These are phyloP conservation scores for Helobdella robusta DNA, from an alignment of 2,888 invertebrate species.

Conservation along the genomic window DNA sequence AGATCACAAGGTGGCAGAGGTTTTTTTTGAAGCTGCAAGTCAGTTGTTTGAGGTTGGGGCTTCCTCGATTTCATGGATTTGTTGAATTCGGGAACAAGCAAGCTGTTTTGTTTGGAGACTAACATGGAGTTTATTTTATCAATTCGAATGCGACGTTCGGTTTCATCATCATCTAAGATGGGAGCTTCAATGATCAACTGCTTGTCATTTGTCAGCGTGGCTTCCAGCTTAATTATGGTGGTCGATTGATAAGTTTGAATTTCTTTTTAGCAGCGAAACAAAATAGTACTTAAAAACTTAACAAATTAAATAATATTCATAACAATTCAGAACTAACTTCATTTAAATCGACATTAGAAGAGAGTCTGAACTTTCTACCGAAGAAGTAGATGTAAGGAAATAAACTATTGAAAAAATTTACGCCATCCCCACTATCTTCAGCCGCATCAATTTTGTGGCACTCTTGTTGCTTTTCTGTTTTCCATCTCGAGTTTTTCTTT, in stretches of 20 bases:
- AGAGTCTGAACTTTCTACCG: constrained; percentile 11
- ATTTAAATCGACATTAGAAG: not conserved
- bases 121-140: no score
- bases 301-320: not conserved
- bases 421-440: no score
- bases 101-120: no score
- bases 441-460: no score
- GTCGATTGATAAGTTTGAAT: not conserved
- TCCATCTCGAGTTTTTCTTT: not conserved
- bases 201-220: not conserved
- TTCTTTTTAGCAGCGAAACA: not conserved
- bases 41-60: not conserved
- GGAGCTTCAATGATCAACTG: constrained; percentile 6
- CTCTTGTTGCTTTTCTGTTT: not conserved
- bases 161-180: not conserved
- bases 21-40: not conserved
- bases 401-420: no score
- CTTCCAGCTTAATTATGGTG: constrained; percentile 3
- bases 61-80: no score
- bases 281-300: not conserved
- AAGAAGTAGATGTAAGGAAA: no score
- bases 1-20: not conserved
- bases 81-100: no score
- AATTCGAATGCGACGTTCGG: no score
- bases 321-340: not conserved